Conservation (phyloP, 2,797 vertebrate species). For the Buceros bicornis region DNA sequence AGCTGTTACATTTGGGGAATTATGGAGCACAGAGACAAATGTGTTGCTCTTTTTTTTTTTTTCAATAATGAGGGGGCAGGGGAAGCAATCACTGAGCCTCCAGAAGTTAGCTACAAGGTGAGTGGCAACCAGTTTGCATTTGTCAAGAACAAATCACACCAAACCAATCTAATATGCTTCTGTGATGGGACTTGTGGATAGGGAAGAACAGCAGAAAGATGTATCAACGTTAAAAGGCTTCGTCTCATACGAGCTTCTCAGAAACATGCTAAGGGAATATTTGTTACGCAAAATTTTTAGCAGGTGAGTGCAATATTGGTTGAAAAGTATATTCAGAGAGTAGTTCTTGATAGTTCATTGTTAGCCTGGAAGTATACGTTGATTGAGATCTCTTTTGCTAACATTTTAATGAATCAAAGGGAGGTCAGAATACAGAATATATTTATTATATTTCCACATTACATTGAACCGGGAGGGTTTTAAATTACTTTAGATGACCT, state of each 20-base stretch:
- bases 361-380: not conserved
- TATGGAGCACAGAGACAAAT: not conserved
- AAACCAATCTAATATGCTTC: not conserved
- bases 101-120: constrained; percentile 3
- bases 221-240: not conserved
- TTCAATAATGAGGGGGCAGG: not conserved
- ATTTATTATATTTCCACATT: not conserved
- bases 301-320: not conserved
- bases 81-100: not conserved
- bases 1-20: constrained; percentile 2
- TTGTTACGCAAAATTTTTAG: not conserved
- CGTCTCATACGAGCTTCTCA: not conserved
- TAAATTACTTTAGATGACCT: not conserved
- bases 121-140: not conserved
- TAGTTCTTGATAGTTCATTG: not conserved
- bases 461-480: not conserved
- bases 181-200: not conserved
- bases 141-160: not conserved
- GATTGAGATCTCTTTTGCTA: not conserved
- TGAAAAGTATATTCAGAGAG: not conserved
- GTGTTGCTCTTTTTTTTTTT: not conserved
- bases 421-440: not conserved
- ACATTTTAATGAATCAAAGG: not conserved
- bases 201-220: not conserved
- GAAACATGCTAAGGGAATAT: not conserved